These are phyloP conservation scores for Chirona hameri DNA, from an alignment of 2,888 invertebrate genomes.

Conservation along the genomic window DNA sequence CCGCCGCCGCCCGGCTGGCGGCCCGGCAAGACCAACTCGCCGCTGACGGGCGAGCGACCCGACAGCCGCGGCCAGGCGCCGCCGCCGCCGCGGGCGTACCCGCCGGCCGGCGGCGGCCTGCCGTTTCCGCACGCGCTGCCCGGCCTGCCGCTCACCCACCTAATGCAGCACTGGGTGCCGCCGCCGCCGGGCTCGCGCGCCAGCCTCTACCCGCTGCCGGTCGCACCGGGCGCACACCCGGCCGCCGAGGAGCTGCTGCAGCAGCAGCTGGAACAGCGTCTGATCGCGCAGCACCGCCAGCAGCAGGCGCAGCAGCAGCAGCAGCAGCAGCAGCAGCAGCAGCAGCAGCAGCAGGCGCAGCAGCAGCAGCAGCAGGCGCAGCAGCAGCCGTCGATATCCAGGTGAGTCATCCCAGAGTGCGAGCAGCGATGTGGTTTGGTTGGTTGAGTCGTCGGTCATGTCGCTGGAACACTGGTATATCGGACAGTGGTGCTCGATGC, in stretches of 20 bases:
- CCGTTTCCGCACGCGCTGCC: not conserved
- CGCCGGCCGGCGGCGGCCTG: not conserved
- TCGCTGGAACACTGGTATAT: too few relatives aligned
- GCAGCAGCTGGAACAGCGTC: constrained; percentile 11
- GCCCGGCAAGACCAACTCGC: constrained; percentile 1
- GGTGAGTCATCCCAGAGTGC: not conserved
- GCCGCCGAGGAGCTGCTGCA: constrained; percentile 1
- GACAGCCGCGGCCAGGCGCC: constrained; percentile 7
- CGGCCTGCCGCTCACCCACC: not conserved
- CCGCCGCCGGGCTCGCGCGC: not conserved
- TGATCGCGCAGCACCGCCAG: constrained; percentile 2
- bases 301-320: constrained; percentile 23
- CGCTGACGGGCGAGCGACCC: constrained; percentile 8
- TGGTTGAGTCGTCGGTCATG: too few relatives aligned
- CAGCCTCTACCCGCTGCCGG: not conserved
- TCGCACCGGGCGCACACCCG: not conserved
- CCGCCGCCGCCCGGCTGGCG: constrained; percentile 2
- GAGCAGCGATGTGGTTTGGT: too few relatives aligned
- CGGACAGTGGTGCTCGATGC: too few relatives aligned
- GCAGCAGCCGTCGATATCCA: not conserved
- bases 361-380: too few relatives aligned
- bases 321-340: too few relatives aligned
- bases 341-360: too few relatives aligned
- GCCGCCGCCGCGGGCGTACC: constrained; percentile 22
- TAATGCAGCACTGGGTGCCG: constrained; percentile 10